These are phyloP conservation scores for Larimichthys polyactis DNA, from an alignment of 2,113 vertebrate genomes.

Conservation along the genomic window DNA sequence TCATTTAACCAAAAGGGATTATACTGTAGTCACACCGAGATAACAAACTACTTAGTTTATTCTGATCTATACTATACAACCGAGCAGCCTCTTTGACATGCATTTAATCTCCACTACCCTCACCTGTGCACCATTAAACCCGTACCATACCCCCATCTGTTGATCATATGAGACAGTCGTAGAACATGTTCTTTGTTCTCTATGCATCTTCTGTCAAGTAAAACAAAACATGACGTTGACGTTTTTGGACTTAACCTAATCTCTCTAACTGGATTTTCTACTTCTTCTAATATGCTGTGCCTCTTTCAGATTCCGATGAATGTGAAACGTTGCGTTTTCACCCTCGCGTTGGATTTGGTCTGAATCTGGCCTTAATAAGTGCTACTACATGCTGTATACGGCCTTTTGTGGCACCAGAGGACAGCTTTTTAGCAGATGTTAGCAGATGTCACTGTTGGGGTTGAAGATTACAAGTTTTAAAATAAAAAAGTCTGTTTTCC, in stretches of 20 bases:
- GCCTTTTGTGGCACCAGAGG: too few relatives aligned
- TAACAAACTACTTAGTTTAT: not conserved
- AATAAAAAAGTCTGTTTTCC: too few relatives aligned
- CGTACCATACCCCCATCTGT: not conserved
- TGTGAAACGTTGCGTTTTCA: too few relatives aligned
- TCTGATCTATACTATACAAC: not conserved
- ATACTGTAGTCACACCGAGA: not conserved
- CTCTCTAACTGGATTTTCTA: conserved; percentile 6
- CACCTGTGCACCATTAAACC: not conserved
- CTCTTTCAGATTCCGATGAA: too few relatives aligned
- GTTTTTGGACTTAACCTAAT: not conserved
- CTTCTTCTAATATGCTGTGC: not conserved
- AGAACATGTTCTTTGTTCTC: not conserved
- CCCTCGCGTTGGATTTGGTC: too few relatives aligned
- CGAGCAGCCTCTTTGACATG: not conserved
- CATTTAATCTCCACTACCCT: not conserved
- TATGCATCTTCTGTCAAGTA: not conserved
- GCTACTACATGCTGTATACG: too few relatives aligned
- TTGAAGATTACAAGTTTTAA: too few relatives aligned
- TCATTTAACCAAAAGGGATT: too few relatives aligned
- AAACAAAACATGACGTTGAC: too few relatives aligned
- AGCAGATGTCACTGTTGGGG: not conserved
- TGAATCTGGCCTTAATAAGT: too few relatives aligned
- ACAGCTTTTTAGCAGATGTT: too few relatives aligned
- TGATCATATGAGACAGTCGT: not conserved